Evolutionary conservation across 35 echinoderm and acorn worm species (phyloP).

Genomic region (Lytechinus pictus): DNA sequence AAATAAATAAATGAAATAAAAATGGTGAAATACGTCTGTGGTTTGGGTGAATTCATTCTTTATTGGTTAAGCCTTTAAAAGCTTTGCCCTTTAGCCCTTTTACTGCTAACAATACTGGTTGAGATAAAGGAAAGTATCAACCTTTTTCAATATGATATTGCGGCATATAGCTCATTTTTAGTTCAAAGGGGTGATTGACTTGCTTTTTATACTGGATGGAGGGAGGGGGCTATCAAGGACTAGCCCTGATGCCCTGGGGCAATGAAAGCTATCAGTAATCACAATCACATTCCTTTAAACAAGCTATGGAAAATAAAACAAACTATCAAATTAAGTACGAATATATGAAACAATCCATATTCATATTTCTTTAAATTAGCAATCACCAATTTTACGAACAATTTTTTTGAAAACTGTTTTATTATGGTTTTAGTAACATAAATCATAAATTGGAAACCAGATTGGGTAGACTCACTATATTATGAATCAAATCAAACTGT

Average conservation of each 20-base stretch:
- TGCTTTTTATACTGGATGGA: background rate
- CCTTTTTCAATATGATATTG: background rate
- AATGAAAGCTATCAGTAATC: background rate
- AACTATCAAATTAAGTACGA: background rate
- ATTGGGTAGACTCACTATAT: too few relatives aligned
- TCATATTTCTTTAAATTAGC: too few relatives aligned
- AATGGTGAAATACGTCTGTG: background rate
- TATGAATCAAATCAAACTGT: too few relatives aligned
- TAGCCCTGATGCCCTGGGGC: background rate
- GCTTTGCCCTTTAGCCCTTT: constrained; percentile 29
- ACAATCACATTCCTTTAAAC: background rate
- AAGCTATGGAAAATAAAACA: background rate
- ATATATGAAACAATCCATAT: too few relatives aligned
- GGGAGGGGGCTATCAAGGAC: background rate
- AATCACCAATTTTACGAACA: too few relatives aligned
- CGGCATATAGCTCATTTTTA: background rate
- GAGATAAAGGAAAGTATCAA: background rate
- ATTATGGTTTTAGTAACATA: too few relatives aligned
- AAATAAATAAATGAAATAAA: constrained; percentile 16
- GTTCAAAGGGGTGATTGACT: constrained; percentile 11
- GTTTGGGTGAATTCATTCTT: background rate
- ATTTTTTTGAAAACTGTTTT: too few relatives aligned
- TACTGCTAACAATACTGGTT: background rate
- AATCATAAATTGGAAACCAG: too few relatives aligned
- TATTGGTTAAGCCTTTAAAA: constrained; percentile 41